phyloP scores from a whole-genome alignment of 2,113 vertebrate species.

The Serinus canaria region DNA sequence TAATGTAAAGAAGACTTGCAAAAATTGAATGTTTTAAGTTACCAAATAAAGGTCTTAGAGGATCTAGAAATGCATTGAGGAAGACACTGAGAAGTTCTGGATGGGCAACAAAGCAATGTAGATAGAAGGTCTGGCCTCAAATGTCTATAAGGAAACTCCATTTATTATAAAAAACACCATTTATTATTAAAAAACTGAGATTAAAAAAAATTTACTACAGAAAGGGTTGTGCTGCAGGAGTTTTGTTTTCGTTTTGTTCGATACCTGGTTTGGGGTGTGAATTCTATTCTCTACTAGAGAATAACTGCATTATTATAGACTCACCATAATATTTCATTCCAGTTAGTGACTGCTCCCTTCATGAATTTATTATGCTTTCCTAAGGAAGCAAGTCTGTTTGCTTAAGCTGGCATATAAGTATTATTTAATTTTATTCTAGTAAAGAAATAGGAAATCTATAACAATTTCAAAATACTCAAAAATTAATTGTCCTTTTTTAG shows the following conservation, averaged over 20 bases:
- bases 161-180: neutral
- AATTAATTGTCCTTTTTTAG: neutral
- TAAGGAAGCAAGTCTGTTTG: neutral
- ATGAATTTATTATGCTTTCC: neutral
- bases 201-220: neutral
- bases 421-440: neutral
- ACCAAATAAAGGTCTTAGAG: neutral
- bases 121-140: neutral
- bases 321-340: neutral
- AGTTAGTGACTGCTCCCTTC: neutral
- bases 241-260: neutral
- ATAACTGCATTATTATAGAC: neutral
- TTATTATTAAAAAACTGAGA: neutral
- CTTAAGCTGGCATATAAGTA: neutral
- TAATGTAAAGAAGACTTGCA: neutral
- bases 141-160: accelerated
- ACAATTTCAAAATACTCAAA: neutral
- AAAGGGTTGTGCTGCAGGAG: neutral
- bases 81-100: neutral
- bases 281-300: neutral
- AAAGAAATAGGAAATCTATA: neutral
- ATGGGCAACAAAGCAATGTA: neutral
- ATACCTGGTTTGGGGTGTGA: neutral
- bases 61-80: neutral
- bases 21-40: neutral